These are phyloP conservation scores for Loxodonta africana DNA, from an alignment of 2,113 vertebrate species.

Conservation along the genomic window DNA sequence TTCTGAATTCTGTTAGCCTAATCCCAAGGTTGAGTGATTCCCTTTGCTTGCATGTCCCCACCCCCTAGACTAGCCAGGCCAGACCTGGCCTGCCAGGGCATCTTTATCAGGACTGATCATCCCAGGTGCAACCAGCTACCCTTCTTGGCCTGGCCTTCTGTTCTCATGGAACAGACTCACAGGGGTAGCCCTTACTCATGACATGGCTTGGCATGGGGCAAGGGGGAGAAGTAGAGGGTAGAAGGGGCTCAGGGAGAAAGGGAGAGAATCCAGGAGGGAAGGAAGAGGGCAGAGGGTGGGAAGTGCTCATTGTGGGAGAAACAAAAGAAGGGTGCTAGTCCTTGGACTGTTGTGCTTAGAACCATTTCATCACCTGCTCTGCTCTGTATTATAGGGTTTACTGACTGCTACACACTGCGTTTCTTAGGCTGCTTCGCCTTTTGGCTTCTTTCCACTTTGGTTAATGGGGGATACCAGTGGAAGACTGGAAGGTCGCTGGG, in stretches of 20 bases:
- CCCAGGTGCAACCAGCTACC: not conserved
- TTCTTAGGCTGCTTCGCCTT: not conserved
- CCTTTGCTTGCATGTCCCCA: not conserved
- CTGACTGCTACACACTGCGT: not conserved
- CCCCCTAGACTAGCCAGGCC: not conserved
- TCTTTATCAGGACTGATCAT: not conserved
- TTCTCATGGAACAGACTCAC: not conserved
- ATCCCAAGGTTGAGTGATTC: not conserved
- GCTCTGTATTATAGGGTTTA: not conserved
- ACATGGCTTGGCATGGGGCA: not conserved
- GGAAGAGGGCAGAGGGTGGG: not conserved
- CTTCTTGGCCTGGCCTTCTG: not conserved
- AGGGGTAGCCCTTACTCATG: not conserved
- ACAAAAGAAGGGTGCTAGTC: not conserved
- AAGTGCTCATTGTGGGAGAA: not conserved
- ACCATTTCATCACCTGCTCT: not conserved
- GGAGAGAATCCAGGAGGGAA: not conserved
- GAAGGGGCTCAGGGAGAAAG: not conserved
- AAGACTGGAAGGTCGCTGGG: not conserved
- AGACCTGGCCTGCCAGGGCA: not conserved
- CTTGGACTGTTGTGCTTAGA: not conserved
- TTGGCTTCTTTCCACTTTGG: not conserved
- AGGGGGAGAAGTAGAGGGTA: not conserved
- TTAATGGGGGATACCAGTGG: not conserved
- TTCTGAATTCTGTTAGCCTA: not conserved